Percentiles rank a stretch among this genome's conserved stretches.
These are phyloP conservation scores for Megalonaias nervosa DNA, from an alignment of 1,140 invertebrate genomes.

Conservation along the genomic window DNA sequence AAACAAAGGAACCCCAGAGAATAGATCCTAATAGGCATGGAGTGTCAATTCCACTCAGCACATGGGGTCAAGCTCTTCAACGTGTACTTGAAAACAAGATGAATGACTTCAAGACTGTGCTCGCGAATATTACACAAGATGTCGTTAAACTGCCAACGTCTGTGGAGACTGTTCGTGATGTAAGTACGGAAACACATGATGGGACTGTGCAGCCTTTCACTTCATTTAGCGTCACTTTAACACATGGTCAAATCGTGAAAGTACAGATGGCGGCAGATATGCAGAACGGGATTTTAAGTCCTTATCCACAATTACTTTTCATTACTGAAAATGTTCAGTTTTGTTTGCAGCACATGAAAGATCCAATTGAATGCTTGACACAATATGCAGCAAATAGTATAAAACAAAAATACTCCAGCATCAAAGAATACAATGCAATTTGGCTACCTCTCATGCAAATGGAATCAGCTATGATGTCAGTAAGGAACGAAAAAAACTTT, in stretches of 20 bases:
- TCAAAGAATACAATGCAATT: slow-evolving; percentile 32
- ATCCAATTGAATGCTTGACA: slow-evolving; percentile 34
- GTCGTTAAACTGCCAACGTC: slow-evolving; percentile 9
- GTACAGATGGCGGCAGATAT: slow-evolving; percentile 34
- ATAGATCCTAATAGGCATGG: slow-evolving; percentile 2
- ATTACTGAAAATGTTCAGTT: slow-evolving; percentile 34
- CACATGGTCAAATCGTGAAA: slow-evolving; percentile 28
- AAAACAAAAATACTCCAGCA: slow-evolving; percentile 10
- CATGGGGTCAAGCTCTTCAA: slow-evolving; percentile 13
- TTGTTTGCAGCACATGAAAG: slow-evolving; percentile 34
- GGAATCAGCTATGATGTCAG: slow-evolving; percentile 39
- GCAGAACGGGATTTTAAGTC: slow-evolving; percentile 32
- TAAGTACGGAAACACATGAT: slow-evolving; percentile 14
- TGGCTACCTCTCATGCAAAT: slow-evolving; percentile 43
- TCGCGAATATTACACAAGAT: neutral
- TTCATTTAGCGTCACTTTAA: slow-evolving; percentile 30
- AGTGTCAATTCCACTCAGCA: slow-evolving; percentile 4
- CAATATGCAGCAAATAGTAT: slow-evolving; percentile 18
- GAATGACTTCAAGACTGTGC: slow-evolving; percentile 17
- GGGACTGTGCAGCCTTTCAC: neutral
- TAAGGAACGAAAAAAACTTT: slow-evolving; percentile 15
- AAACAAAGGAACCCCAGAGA: neutral
- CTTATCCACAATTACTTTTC: slow-evolving; percentile 30
- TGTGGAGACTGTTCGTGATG: neutral
- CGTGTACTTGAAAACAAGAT: neutral